Percentiles rank a stretch among this genome's conserved stretches.
phyloP scores from a whole-genome alignment of 2,888 invertebrate species.

The Branchinecta sandiegonensis region DNA sequence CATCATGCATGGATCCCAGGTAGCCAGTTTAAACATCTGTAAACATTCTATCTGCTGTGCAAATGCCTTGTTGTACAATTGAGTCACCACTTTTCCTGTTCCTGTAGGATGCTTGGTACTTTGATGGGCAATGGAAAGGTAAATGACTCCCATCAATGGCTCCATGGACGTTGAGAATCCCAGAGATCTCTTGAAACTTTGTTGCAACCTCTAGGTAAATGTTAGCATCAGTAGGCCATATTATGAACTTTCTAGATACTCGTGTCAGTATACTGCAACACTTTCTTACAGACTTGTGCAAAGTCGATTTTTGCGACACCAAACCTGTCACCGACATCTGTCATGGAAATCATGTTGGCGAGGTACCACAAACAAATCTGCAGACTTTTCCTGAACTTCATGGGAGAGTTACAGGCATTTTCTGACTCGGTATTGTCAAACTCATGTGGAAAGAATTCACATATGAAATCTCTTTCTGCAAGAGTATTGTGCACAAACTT shows the following conservation, averaged over 20 bases:
- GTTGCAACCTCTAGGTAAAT: background rate
- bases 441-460: too few species aligned
- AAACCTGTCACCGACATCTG: background rate
- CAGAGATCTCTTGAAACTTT: background rate
- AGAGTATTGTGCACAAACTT: too few species aligned
- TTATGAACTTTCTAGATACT: background rate
- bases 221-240: background rate
- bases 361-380: slow-evolving; percentile 6
- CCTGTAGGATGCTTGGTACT: background rate
- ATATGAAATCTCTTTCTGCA: too few species aligned
- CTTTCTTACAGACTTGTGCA: background rate
- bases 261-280: slow-evolving; percentile 8
- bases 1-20: slow-evolving; percentile 6
- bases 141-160: background rate
- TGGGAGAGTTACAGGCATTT: background rate
- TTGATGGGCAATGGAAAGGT: background rate
- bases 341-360: background rate
- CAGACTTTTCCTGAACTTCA: background rate
- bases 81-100: background rate
- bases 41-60: background rate
- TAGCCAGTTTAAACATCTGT: background rate
- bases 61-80: background rate
- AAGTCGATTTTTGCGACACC: background rate
- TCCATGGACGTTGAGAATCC: background rate
- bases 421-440: background rate